A percentile compares a stretch with the other conserved stretches of the same genome.
These are phyloP conservation scores for Drosophila guanche DNA, from an alignment of 1,140 invertebrate species.

Conservation along the genomic window DNA sequence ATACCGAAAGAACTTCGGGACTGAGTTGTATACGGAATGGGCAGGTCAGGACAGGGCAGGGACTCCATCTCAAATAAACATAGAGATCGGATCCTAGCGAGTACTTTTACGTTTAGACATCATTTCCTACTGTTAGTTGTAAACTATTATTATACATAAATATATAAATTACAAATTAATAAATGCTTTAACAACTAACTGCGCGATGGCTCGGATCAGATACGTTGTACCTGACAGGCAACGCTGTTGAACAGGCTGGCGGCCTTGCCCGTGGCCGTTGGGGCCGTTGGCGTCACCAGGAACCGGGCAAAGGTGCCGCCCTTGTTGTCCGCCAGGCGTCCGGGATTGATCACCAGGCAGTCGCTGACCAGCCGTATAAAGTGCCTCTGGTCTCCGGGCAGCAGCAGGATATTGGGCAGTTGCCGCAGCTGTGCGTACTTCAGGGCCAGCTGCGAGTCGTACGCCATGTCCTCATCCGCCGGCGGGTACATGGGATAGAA, in stretches of 20 bases:
- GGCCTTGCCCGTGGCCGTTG: constrained; percentile 39
- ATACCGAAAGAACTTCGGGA: constrained; percentile 66
- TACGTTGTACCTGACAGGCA: constrained; percentile 72
- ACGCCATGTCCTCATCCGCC: constrained; percentile 86
- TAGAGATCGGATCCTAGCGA: constrained; percentile 57
- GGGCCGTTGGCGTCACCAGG: constrained; percentile 64
- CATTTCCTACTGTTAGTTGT: constrained; percentile 81
- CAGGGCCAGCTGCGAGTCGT: constrained; percentile 88
- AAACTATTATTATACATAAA: constrained; percentile 73
- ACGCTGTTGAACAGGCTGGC: constrained; percentile 71
- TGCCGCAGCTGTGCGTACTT: constrained; percentile 87
- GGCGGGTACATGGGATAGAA: constrained; percentile 93
- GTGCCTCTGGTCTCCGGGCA: constrained; percentile 92
- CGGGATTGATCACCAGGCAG: constrained; percentile 93
- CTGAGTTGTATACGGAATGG: constrained; percentile 4
- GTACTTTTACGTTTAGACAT: constrained; percentile 76
- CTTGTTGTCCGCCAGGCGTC: constrained; percentile 88
- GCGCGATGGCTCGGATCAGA: constrained; percentile 25
- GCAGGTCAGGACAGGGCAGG: neutral
- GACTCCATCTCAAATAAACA: constrained; percentile 34
- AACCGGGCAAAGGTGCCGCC: constrained; percentile 87
- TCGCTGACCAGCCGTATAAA: constrained; percentile 88
- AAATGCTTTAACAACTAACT: constrained; percentile 74
- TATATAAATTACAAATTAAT: constrained; percentile 42
- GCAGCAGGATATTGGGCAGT: constrained; percentile 91